These are phyloP conservation scores for Ennomos fuscantarius DNA, from an alignment of 2,888 invertebrate genomes.

Conservation along the genomic window DNA sequence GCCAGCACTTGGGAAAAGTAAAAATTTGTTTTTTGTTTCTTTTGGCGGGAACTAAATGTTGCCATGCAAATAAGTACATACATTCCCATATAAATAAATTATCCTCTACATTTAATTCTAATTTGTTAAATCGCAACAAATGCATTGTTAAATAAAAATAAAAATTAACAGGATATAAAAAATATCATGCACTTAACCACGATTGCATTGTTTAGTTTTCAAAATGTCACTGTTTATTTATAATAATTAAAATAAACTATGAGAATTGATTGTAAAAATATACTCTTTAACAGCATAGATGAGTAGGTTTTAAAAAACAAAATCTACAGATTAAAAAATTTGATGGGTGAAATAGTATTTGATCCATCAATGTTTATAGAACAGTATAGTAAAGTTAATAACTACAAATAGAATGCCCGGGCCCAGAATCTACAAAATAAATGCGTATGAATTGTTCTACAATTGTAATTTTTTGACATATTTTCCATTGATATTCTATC, in stretches of 20 bases:
- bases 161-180: slow-evolving; percentile 37
- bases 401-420: too few species aligned
- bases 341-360: too few species aligned
- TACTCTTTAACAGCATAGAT: too few species aligned
- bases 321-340: too few species aligned
- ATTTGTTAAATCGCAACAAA: slow-evolving; percentile 50
- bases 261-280: neutral
- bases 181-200: slow-evolving; percentile 25
- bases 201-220: slow-evolving; percentile 3
- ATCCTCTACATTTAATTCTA: slow-evolving; percentile 38
- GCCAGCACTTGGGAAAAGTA: slow-evolving; percentile 14
- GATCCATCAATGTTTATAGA: too few species aligned
- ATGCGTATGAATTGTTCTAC: too few species aligned
- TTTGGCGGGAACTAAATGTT: slow-evolving; percentile 38
- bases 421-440: too few species aligned
- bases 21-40: slow-evolving; percentile 7
- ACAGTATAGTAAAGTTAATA: too few species aligned
- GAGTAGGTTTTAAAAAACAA: too few species aligned
- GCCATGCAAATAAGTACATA: slow-evolving; percentile 43
- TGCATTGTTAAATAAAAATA: slow-evolving; percentile 48
- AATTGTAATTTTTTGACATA: too few species aligned
- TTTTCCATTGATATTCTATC: too few species aligned
- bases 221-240: slow-evolving; percentile 9
- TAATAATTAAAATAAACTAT: slow-evolving; percentile 1
- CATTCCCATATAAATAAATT: slow-evolving; percentile 33